Conservation (phyloP, 2,113 vertebrate genomes). For the Hirundichthys speculiger region DNA sequence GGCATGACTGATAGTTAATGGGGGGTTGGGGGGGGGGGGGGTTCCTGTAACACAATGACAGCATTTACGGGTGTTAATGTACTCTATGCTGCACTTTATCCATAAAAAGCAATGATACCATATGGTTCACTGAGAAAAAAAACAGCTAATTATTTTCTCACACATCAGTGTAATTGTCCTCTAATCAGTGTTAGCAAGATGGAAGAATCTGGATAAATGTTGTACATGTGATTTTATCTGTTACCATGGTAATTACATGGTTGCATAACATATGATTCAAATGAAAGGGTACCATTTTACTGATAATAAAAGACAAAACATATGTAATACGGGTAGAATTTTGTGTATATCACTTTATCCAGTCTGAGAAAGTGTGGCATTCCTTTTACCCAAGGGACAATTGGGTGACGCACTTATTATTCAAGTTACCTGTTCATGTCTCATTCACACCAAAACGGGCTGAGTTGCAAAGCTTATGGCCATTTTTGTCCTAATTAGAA, state of each 20-base stretch:
- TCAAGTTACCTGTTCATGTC: slow-evolving; percentile 3
- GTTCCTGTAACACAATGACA: slow-evolving; percentile 26
- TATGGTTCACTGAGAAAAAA: slow-evolving; percentile 32
- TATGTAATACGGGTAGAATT: no score
- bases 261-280: slow-evolving; percentile 29
- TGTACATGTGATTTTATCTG: slow-evolving; percentile 44
- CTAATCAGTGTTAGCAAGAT: slow-evolving; percentile 58
- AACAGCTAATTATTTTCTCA: slow-evolving; percentile 38
- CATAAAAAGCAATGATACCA: slow-evolving; percentile 34
- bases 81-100: slow-evolving; percentile 33
- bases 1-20: slow-evolving; percentile 20
- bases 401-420: no score
- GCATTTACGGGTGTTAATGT: slow-evolving; percentile 19
- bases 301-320: no score
- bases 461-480: slow-evolving; percentile 3
- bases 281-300: background rate
- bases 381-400: background rate
- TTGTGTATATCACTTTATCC: background rate
- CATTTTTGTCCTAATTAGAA: slow-evolving; percentile 50
- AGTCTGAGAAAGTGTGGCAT: slow-evolving; percentile 3
- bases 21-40: slow-evolving; percentile 1
- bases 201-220: slow-evolving; percentile 47
- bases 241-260: slow-evolving; percentile 45
- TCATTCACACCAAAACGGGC: slow-evolving; percentile 29
- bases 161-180: slow-evolving; percentile 32